Evolutionary conservation across 2,888 invertebrate genomes (phyloP), one percentile per base, ranked within the genome.

Genomic region (Plebejus anna): DNA sequence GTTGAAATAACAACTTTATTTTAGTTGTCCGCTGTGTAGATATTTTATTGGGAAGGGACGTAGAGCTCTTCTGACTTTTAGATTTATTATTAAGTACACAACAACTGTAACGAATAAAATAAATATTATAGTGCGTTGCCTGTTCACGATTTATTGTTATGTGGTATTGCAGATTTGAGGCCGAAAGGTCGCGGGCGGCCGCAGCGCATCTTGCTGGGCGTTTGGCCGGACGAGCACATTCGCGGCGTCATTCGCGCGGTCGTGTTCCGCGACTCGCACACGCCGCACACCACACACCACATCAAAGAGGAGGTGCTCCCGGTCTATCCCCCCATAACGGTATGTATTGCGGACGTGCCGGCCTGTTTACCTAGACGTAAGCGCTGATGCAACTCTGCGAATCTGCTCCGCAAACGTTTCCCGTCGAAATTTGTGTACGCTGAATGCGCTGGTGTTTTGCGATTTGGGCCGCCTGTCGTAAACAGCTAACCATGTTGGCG

Each of bases 141-240:
- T 88, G 91, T 91, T 92, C 92, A 93, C 91, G 88, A 87, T 92
- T 89, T 90, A 92, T 89, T 90, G 87, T 92, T 92, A 87, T 88
- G 90, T 87, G 86, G 84, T 83, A 82, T 94, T 94, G 82, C 95
- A 96, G 97, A 98, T 95, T 94, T 98, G 88, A 95, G 98, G 85
- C 98, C 98, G 70, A 98, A 98, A 91, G 98, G 98, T 75, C 95
- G 98, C 84, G 98, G 98, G 55, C 94, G 98, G 81, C 98, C 98
- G 38, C 98, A 98, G 88, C 95, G 98, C 87, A 98, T 98, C 88
- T 94, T 98, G 82, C 94, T 98, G 81, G 98, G 98, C 79, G 97
- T 98, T 79, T 98, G 98, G 98, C 98, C 98, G 11, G 98, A 98
- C 90, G 98, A 98, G 88, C 98, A 98, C 91, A 98, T 98, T 89